Evolutionary conservation across 2,797 vertebrate genomes (phyloP).

Genomic region (Trichosurus vulpecula): DNA sequence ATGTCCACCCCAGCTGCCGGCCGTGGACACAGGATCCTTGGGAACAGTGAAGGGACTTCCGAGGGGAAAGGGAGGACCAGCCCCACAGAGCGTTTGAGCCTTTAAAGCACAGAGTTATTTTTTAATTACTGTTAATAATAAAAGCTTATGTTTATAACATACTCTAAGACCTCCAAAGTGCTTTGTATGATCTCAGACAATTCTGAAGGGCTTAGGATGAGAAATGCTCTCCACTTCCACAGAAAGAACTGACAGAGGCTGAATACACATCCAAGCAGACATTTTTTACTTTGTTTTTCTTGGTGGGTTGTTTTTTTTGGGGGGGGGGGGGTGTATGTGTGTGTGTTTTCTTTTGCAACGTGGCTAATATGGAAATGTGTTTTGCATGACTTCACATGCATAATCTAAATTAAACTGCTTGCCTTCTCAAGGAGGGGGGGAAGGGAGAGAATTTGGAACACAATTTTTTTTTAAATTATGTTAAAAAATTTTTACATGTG

Average conservation of each 20-base stretch:
- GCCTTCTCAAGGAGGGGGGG: not conserved
- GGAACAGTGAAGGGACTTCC: not conserved
- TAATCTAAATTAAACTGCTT: not conserved
- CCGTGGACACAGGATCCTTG: not conserved
- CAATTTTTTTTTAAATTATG: too few relatives aligned
- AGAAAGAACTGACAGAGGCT: too few relatives aligned
- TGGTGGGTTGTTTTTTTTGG: too few relatives aligned
- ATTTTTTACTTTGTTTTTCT: not conserved
- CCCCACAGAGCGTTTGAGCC: not conserved
- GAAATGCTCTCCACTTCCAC: too few relatives aligned
- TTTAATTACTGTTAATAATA: too few relatives aligned
- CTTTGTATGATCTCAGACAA: too few relatives aligned
- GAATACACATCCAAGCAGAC: too few relatives aligned
- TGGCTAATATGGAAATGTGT: not conserved
- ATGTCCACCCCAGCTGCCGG: not conserved
- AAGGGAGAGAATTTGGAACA: not conserved
- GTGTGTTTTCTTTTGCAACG: not conserved
- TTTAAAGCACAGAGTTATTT: not conserved
- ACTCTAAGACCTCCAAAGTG: not conserved
- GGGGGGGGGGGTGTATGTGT: too few relatives aligned
- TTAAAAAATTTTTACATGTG: not conserved
- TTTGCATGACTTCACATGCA: not conserved
- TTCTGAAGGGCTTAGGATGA: too few relatives aligned
- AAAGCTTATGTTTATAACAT: too few relatives aligned
- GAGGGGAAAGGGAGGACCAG: not conserved